phyloP scores from a whole-genome alignment of 2,888 invertebrate species.

The Sphaeridia pumilis region DNA sequence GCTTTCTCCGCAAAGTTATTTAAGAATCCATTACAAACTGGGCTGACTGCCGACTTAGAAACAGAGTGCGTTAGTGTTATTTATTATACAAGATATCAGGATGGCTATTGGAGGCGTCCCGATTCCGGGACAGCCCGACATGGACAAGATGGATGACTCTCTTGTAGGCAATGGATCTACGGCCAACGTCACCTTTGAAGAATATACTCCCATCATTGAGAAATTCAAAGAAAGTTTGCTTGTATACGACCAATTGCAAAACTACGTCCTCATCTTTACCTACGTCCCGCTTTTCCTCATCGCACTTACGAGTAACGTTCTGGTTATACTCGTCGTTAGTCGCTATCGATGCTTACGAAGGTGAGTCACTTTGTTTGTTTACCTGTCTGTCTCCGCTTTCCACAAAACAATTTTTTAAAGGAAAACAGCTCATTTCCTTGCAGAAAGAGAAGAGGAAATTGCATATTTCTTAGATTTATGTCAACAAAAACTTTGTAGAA shows the following conservation, averaged over 20 bases:
- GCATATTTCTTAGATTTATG: not conserved
- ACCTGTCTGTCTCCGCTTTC: not conserved
- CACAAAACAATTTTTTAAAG: no score
- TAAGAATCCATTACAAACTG: no score
- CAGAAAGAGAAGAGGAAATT: not conserved
- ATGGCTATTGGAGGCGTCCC: no score
- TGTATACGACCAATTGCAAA: constrained; percentile 29
- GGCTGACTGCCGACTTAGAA: not conserved
- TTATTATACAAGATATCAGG: no score
- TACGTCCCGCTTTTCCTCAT: constrained; percentile 53
- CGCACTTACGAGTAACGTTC: constrained; percentile 52
- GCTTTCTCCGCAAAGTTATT: no score
- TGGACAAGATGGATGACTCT: constrained; percentile 3
- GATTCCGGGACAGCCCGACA: not conserved
- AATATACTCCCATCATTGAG: not conserved
- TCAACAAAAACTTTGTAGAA: no score
- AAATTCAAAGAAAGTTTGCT: constrained; percentile 14
- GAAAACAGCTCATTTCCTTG: no score
- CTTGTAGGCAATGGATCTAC: not conserved
- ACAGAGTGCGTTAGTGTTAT: no score
- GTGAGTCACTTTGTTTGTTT: constrained; percentile 39
- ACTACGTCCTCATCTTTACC: constrained; percentile 47
- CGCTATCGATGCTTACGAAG: constrained; percentile 57
- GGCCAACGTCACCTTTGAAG: not conserved
- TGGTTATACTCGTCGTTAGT: constrained; percentile 55